These are phyloP conservation scores for Crossaster papposus DNA, from an alignment of 53 echinoderm and acorn worm species.

Conservation along the genomic window DNA sequence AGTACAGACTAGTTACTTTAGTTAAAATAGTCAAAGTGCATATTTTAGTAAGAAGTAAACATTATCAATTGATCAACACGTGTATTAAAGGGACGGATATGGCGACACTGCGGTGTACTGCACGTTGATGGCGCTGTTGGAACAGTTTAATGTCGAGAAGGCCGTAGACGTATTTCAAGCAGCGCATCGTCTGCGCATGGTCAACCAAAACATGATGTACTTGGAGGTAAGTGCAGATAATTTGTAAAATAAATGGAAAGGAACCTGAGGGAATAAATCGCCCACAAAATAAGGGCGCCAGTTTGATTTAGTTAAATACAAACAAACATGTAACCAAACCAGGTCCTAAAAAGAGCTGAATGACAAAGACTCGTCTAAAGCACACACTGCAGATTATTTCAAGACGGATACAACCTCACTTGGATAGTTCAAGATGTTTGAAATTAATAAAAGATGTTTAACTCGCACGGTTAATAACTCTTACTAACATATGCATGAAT, in stretches of 20 bases:
- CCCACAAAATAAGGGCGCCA: not conserved
- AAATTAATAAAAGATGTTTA: too few relatives aligned
- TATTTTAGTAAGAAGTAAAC: not conserved
- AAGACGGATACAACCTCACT: too few relatives aligned
- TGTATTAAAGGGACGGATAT: not conserved
- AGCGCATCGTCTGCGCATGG: constrained; percentile 12
- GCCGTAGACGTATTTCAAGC: constrained; percentile 36
- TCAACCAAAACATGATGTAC: constrained; percentile 17
- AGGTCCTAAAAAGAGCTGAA: too few relatives aligned
- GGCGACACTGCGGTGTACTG: constrained; percentile 1
- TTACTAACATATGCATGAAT: too few relatives aligned
- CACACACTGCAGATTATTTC: too few relatives aligned
- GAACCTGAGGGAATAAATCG: not conserved
- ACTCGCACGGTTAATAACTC: too few relatives aligned
- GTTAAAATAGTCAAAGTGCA: not conserved
- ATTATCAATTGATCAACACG: not conserved
- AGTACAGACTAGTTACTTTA: too few relatives aligned
- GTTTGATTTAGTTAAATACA: too few relatives aligned
- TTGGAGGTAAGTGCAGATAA: not conserved
- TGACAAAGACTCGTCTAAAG: too few relatives aligned
- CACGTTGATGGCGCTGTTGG: constrained; percentile 9
- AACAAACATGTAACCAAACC: too few relatives aligned
- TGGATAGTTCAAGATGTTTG: too few relatives aligned
- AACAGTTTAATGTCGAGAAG: not conserved
- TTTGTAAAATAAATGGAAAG: not conserved